Base-by-base conservation (phyloP, 1,140 invertebrate genomes). In the Drosophila orosa region DNA sequence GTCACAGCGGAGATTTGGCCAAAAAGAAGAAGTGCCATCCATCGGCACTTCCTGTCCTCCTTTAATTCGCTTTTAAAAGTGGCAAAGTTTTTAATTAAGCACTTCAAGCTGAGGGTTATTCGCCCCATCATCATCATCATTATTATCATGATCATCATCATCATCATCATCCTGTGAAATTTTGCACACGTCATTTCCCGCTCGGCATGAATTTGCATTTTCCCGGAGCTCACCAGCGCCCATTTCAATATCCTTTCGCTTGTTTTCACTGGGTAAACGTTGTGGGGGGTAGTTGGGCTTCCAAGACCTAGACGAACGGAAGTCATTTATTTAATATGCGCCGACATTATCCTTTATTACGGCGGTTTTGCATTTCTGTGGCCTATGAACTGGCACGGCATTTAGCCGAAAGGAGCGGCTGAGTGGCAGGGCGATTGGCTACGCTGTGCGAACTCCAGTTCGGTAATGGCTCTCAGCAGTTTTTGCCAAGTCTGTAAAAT, bases 251-350 rank as follows among this genome's bases (percentile, higher is more conserved):
- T 89, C 84, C 84, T 89, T 89, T 89, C 80, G 80, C 84, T 89
- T 86, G 79, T 77, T 86, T 86, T 86, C 79, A 75, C 81, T 83
- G 79, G 72, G 71, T 89, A 83, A 86, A 83, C 60, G 79, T 60
- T 77, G 62, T 67, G 67, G 56, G 76, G 48, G 35, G 67, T 37
- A 33, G 17, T 47, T 3, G 33, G 47, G 44, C 33, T 63, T 33
- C 80, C 60, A 63, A 74, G 62, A 84, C 66, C 62, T 73, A 73
- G 83, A 82, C 79, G 55, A 75, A 84, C 84, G 84, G 84, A 89
- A 89, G 84, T 89, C 84, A 89, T 89, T 89, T 89, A 83, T 89
- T 89, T 89, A 89, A 89, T 89, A 89, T 89, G 85, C 84, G 84
- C 84, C 84, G 74, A 89, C 84, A 89, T 89, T 89, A 89, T 89